phyloP scores from a whole-genome alignment of 2,797 vertebrate genomes.

The Microtus californicus region DNA sequence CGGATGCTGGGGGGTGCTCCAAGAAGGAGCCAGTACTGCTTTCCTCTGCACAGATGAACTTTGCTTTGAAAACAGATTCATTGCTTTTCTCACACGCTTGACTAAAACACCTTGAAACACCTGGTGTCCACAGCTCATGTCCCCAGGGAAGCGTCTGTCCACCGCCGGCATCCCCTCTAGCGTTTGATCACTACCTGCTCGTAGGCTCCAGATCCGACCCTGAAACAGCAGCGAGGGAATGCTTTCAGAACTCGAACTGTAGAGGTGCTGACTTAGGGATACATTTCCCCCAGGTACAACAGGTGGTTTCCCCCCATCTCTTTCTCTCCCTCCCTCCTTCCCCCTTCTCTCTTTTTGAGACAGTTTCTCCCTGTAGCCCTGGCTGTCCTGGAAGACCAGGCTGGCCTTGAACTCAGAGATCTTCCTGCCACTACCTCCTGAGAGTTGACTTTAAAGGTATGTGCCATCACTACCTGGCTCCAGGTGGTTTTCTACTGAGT shows the following conservation, averaged over 20 bases:
- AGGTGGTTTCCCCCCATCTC: not conserved
- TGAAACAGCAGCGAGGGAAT: constrained; percentile 81
- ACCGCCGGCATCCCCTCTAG: constrained; percentile 83
- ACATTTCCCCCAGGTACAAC: not conserved
- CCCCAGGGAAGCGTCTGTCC: not conserved
- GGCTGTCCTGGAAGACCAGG: not conserved
- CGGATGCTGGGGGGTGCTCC: not conserved
- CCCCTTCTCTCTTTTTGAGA: not conserved
- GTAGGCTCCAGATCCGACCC: constrained; percentile 94
- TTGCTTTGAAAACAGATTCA: constrained; percentile 32
- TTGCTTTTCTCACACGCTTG: constrained; percentile 62
- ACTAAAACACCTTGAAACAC: constrained; percentile 48
- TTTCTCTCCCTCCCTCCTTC: not conserved
- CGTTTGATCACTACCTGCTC: constrained; percentile 99
- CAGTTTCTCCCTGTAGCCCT: not conserved
- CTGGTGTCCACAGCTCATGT: not conserved
- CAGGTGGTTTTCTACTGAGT: not conserved
- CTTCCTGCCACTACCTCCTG: not conserved
- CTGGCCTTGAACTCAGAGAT: not conserved
- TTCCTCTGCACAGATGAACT: constrained; percentile 22
- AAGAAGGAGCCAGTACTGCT: not conserved
- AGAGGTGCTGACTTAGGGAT: not conserved
- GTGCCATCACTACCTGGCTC: not conserved
- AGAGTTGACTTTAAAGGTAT: not conserved
- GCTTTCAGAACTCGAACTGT: constrained; percentile 28